Conservation (phyloP, 2,113 vertebrate genomes). For the Upupa epops region DNA sequence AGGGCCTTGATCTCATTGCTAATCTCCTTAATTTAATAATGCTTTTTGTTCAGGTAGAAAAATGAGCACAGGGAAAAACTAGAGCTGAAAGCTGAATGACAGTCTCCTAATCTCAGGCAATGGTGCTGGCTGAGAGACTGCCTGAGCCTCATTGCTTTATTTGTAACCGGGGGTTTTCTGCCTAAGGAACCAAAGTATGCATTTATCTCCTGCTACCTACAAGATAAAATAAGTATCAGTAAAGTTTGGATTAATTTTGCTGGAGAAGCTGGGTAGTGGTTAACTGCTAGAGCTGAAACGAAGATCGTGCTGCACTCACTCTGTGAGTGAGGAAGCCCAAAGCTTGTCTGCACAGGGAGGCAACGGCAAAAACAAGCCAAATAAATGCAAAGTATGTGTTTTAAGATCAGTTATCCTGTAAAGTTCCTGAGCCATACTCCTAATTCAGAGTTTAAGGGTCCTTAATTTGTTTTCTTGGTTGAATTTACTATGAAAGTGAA, state of each 20-base stretch:
- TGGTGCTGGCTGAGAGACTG: conserved; percentile 10
- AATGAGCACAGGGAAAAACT: conserved; percentile 64
- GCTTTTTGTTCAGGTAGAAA: conserved; percentile 57
- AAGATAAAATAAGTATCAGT: not conserved
- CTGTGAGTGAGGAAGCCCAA: not conserved
- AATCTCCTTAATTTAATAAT: conserved; percentile 37
- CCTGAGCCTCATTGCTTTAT: not conserved
- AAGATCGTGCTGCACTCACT: not conserved
- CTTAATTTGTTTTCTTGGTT: not conserved
- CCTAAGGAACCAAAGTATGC: not conserved
- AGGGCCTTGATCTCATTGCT: not conserved
- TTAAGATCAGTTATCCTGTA: not conserved
- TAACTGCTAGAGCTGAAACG: not conserved
- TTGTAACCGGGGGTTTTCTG: no score
- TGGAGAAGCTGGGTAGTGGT: not conserved
- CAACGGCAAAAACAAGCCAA: not conserved
- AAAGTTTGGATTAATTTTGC: not conserved
- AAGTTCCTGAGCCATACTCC: not conserved
- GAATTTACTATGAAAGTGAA: not conserved
- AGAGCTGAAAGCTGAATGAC: conserved; percentile 62
- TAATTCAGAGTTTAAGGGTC: not conserved
- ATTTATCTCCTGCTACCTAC: not conserved
- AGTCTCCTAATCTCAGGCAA: conserved; percentile 54
- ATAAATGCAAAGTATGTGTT: not conserved
- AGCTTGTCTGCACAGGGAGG: not conserved